These are phyloP conservation scores for Caenorhabditis sinica DNA, from an alignment of 2,888 invertebrate genomes.

Conservation along the genomic window DNA sequence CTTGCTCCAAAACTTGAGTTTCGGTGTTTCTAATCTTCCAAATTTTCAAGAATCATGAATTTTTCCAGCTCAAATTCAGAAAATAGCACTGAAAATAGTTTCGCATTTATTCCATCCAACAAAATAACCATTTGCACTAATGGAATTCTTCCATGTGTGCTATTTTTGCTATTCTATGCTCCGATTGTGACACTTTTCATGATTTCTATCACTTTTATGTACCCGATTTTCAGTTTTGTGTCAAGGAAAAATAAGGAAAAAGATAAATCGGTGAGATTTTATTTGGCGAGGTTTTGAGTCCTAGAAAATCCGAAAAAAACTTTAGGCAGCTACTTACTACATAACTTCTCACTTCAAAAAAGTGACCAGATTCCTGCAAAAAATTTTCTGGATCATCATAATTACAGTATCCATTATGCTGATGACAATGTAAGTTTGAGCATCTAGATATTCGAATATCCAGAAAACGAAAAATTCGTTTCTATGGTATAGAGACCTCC, in stretches of 20 bases:
- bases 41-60: not conserved
- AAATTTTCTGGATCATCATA: not conserved
- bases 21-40: not conserved
- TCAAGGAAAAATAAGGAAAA: not conserved
- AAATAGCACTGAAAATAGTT: not conserved
- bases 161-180: constrained; percentile 6
- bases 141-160: not conserved
- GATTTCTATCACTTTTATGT: constrained; percentile 1
- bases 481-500: not conserved
- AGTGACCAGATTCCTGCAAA: not conserved
- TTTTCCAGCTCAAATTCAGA: not conserved
- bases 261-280: not conserved
- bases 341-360: not conserved
- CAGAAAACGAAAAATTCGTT: too few species aligned
- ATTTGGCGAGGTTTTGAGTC: too few species aligned
- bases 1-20: too few species aligned
- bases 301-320: not conserved
- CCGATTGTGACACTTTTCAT: not conserved
- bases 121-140: not conserved
- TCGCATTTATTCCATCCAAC: not conserved
- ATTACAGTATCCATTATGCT: not conserved
- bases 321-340: not conserved
- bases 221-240: not conserved
- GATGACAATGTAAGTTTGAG: not conserved
- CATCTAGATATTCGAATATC: too few species aligned